Percentiles rank a stretch among this genome's conserved stretches.
These are phyloP conservation scores for Percopsis transmontana DNA, from an alignment of 2,113 vertebrate genomes.

Conservation along the genomic window DNA sequence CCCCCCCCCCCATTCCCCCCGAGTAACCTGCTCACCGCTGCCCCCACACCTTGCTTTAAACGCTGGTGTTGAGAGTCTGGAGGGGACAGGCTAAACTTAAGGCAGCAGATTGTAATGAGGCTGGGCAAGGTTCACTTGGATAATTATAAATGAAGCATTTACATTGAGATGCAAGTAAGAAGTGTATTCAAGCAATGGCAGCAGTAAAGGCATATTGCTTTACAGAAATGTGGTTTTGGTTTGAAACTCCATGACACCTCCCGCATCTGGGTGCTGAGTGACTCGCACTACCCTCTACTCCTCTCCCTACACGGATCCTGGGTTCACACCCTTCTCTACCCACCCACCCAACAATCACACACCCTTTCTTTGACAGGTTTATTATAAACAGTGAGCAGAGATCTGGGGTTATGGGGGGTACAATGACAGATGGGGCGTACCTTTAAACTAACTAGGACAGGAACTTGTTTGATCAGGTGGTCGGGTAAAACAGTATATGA, in stretches of 20 bases:
- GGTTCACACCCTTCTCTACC: no score
- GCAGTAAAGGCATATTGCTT: not conserved
- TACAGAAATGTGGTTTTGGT: not conserved
- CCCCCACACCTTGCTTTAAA: constrained; percentile 70
- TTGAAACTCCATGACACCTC: no score
- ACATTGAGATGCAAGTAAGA: not conserved
- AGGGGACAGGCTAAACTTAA: constrained; percentile 11
- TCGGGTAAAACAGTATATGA: constrained; percentile 18
- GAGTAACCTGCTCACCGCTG: constrained; percentile 85
- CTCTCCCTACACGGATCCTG: no score
- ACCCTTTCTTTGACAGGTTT: no score
- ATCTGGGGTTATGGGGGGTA: no score
- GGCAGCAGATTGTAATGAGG: not conserved
- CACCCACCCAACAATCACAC: no score
- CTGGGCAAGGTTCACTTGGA: not conserved
- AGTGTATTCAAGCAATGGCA: not conserved
- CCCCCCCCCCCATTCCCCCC: constrained; percentile 85
- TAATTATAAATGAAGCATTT: not conserved
- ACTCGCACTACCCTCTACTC: not conserved
- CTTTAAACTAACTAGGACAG: no score
- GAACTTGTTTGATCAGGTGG: not conserved
- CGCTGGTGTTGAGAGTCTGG: constrained; percentile 29
- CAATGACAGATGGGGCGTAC: no score
- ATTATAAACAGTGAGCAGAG: no score
- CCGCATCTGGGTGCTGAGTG: not conserved